Evolutionary conservation across 2,797 vertebrate genomes (phyloP).

Genomic region (Thripadectes ignobilis): DNA sequence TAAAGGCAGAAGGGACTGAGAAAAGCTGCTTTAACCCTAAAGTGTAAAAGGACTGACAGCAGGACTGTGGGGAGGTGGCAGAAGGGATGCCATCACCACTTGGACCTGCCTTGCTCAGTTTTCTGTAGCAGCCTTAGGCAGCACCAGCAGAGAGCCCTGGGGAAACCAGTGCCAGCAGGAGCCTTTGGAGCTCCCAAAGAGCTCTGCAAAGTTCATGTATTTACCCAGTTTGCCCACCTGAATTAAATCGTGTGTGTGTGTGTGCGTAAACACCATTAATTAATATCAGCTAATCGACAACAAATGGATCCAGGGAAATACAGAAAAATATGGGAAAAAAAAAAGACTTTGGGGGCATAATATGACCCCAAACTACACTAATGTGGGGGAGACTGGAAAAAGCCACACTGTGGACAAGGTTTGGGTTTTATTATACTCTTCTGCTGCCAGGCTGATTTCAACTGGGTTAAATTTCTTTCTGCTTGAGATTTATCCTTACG

Average conservation of each 20-base stretch:
- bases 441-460: not conserved
- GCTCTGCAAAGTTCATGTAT: not conserved
- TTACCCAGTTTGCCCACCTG: not conserved
- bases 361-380: not conserved
- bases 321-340: not conserved
- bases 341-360: not conserved
- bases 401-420: not conserved
- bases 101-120: rapidly evolving
- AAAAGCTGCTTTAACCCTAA: not conserved
- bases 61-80: not conserved
- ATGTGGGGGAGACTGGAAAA: not conserved
- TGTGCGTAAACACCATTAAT: not conserved
- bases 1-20: not conserved
- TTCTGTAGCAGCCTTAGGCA: not conserved
- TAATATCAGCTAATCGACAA: not conserved
- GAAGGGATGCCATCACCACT: rapidly evolving
- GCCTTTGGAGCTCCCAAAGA: not conserved
- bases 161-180: not conserved
- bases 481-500: not conserved
- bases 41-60: not conserved
- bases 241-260: not conserved
- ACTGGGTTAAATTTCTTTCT: not conserved
- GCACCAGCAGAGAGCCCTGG: rapidly evolving
- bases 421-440: not conserved
- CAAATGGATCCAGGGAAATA: not conserved